Evolutionary conservation across 2,888 invertebrate genomes (phyloP).

Genomic region (Parnassius orleans): DNA sequence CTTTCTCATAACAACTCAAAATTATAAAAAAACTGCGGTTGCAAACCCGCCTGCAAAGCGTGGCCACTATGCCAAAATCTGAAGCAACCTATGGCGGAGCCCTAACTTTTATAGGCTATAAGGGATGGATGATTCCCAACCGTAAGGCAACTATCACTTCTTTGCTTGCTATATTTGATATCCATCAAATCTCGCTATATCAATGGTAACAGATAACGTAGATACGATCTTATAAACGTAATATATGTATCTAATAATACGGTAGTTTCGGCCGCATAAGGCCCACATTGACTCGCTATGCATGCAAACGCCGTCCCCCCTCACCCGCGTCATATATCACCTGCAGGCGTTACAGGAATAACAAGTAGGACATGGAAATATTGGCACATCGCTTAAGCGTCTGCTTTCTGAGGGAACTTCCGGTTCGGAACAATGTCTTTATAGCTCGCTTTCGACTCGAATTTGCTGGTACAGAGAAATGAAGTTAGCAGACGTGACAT

Average conservation of each 20-base stretch:
- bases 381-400: slow-evolving; percentile 13
- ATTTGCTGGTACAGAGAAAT: background rate
- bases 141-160: too few species aligned
- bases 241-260: background rate
- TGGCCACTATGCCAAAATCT: too few species aligned
- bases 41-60: too few species aligned
- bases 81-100: too few species aligned
- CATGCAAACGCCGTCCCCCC: background rate
- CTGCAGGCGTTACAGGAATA: slow-evolving; percentile 14
- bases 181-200: too few species aligned
- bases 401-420: slow-evolving; percentile 1
- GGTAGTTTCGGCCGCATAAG: background rate
- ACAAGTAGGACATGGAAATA: slow-evolving; percentile 12
- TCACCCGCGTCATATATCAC: slow-evolving; percentile 17
- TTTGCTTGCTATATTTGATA: too few species aligned
- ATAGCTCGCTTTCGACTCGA: background rate
- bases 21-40: too few species aligned
- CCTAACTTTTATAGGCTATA: too few species aligned
- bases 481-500: background rate
- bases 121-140: too few species aligned
- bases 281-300: slow-evolving; percentile 2
- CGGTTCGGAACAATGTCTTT: slow-evolving; percentile 2
- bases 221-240: too few species aligned
- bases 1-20: too few species aligned
- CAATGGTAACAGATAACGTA: too few species aligned